These are phyloP conservation scores for Callitettix versicolor DNA, from an alignment of 1,140 invertebrate genomes.

Conservation along the genomic window DNA sequence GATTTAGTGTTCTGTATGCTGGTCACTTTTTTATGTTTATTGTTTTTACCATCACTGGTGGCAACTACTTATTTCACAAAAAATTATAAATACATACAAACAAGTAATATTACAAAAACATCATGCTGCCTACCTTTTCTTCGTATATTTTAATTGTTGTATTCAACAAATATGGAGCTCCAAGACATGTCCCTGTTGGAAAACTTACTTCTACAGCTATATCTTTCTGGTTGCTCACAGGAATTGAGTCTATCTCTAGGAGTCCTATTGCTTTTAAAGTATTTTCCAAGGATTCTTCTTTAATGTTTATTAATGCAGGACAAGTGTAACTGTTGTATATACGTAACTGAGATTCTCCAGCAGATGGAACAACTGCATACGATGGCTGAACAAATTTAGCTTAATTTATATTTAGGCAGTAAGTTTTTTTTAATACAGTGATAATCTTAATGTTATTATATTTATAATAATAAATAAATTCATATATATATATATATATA, in stretches of 20 bases:
- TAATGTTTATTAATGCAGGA: neutral
- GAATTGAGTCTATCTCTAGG: neutral
- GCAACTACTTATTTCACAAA: too few species aligned
- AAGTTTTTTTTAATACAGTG: too few species aligned
- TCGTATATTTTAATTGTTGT: conserved; percentile 4
- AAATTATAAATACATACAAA: too few species aligned
- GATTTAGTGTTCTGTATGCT: too few species aligned
- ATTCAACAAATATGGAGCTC: neutral
- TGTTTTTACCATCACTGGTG: too few species aligned
- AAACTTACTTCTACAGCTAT: neutral
- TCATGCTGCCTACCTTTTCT: neutral
- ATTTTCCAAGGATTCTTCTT: neutral
- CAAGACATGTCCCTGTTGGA: neutral
- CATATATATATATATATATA: too few species aligned
- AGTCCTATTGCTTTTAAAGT: neutral
- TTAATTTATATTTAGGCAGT: too few species aligned
- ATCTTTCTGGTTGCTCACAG: neutral
- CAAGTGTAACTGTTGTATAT: conserved; percentile 55
- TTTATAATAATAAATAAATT: too few species aligned
- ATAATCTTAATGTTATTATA: too few species aligned
- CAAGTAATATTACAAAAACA: too few species aligned
- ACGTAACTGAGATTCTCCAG: conserved; percentile 49
- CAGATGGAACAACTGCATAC: conserved; percentile 49
- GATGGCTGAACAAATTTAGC: conserved; percentile 47
- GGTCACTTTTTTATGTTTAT: too few species aligned